Evolutionary conservation across 2,888 invertebrate genomes (phyloP).

Genomic region (Aethes cnicana): DNA sequence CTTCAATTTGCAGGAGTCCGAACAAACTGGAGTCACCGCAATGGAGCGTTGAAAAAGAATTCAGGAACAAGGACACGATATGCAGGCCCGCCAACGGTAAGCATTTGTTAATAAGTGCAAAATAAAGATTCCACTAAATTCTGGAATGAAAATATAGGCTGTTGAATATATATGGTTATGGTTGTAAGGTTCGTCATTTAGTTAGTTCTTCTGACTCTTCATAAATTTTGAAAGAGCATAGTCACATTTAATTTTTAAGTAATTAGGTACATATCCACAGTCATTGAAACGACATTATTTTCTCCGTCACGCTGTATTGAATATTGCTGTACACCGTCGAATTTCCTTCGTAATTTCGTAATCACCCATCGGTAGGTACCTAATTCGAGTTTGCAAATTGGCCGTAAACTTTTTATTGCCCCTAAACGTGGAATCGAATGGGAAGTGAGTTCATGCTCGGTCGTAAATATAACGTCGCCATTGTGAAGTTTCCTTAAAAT

Average conservation of each 20-base stretch:
- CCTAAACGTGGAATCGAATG: constrained; percentile 33
- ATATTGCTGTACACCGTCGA: too few species aligned
- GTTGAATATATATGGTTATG: too few species aligned
- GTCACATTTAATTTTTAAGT: too few species aligned
- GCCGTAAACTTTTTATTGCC: constrained; percentile 43
- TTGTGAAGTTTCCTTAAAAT: constrained; percentile 43
- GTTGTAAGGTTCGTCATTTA: too few species aligned
- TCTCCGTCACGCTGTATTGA: neutral
- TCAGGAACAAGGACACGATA: constrained; percentile 62
- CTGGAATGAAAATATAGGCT: too few species aligned
- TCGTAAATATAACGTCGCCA: constrained; percentile 33
- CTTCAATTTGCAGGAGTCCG: constrained; percentile 62
- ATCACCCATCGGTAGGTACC: constrained; percentile 32
- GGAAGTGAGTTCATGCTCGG: constrained; percentile 33
- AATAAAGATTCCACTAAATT: too few species aligned
- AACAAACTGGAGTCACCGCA: constrained; percentile 73
- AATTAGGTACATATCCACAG: too few species aligned
- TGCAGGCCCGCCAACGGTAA: constrained; percentile 75
- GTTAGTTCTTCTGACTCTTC: too few species aligned
- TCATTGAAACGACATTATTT: too few species aligned
- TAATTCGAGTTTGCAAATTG: constrained; percentile 32
- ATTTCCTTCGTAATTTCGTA: constrained; percentile 36
- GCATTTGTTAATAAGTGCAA: too few species aligned
- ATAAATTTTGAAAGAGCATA: too few species aligned
- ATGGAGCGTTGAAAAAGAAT: constrained; percentile 70